phyloP scores from a whole-genome alignment of 2,113 vertebrate species.

The Eupsittula cactorum region DNA sequence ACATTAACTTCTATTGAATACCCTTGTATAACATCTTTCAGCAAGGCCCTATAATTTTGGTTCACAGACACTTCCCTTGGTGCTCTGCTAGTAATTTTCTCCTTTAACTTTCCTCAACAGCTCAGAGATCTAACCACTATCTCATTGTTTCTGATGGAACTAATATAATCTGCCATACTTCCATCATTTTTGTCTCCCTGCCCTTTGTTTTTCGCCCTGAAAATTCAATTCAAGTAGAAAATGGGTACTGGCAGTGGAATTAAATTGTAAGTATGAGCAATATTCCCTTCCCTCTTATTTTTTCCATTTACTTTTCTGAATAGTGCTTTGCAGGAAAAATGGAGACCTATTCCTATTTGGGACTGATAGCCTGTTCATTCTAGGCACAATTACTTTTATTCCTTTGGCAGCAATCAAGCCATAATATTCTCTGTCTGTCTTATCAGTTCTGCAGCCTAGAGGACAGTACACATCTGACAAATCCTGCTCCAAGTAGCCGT shows the following conservation, averaged over 20 bases:
- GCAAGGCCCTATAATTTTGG: neutral
- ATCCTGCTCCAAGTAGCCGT: neutral
- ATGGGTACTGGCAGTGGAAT: neutral
- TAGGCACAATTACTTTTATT: neutral
- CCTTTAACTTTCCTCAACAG: neutral
- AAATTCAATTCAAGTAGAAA: neutral
- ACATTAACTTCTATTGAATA: neutral
- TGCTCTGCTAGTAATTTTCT: neutral
- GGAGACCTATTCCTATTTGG: neutral
- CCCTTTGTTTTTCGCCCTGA: neutral
- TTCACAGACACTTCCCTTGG: neutral
- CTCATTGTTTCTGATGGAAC: neutral
- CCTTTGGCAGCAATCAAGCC: neutral
- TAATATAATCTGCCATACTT: neutral
- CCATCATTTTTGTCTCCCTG: neutral
- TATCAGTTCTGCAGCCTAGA: neutral
- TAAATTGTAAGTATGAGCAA: neutral
- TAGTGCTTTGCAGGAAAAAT: neutral
- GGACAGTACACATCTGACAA: neutral
- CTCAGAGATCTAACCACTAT: neutral
- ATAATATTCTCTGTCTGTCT: neutral
- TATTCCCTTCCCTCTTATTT: neutral
- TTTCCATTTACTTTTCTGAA: neutral
- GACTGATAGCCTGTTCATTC: neutral
- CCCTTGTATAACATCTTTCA: neutral